Evolutionary conservation across 2,888 invertebrate species (phyloP).

Genomic region (Acanthacorydalis orientalis): DNA sequence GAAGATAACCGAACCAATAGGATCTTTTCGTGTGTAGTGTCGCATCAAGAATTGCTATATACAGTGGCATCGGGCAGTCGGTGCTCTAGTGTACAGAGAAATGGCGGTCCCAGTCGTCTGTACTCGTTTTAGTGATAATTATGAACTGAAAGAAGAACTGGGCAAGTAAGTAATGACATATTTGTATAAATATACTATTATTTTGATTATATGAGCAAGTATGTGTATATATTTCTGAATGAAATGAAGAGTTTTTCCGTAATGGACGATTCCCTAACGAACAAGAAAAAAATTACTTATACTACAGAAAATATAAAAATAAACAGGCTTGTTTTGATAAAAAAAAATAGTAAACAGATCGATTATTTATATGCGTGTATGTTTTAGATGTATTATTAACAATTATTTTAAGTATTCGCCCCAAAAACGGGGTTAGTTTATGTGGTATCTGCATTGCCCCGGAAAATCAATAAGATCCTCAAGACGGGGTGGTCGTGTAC

Average conservation of each 20-base stretch:
- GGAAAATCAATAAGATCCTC: constrained; percentile 29
- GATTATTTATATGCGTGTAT: too few relatives aligned
- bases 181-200: constrained; percentile 3
- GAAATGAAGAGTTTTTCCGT: background rate
- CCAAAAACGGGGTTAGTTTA: constrained; percentile 3
- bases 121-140: constrained; percentile 98
- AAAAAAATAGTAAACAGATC: too few relatives aligned
- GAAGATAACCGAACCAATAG: constrained; percentile 1
- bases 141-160: constrained; percentile 98
- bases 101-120: constrained; percentile 84
- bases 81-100: constrained; percentile 19
- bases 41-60: constrained; percentile 12
- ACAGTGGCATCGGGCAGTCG: constrained; percentile 19
- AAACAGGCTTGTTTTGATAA: constrained; percentile 3
- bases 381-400: too few relatives aligned
- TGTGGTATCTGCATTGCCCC: constrained; percentile 27
- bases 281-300: background rate
- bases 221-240: background rate
- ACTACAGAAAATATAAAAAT: constrained; percentile 2
- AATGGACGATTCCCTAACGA: background rate
- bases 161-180: constrained; percentile 73
- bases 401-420: background rate
- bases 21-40: constrained; percentile 6
- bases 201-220: background rate
- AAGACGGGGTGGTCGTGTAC: constrained; percentile 16